These are phyloP conservation scores for Micronisus gabar DNA, from an alignment of 2,113 vertebrate genomes.

Conservation along the genomic window DNA sequence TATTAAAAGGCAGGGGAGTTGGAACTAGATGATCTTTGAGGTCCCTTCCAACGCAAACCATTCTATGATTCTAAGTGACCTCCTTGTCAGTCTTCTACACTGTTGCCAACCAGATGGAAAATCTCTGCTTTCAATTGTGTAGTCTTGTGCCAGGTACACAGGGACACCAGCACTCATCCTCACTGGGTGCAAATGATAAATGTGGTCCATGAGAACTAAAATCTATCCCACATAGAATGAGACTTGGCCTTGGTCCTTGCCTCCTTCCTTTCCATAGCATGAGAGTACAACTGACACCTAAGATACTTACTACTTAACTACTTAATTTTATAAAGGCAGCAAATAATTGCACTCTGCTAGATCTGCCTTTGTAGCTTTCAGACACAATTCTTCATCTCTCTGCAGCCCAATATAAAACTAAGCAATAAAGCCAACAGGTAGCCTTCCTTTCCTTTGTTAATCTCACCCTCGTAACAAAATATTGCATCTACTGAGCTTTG, in stretches of 20 bases:
- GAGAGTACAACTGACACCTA: fast-evolving
- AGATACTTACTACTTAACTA: background rate
- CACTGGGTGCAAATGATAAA: background rate
- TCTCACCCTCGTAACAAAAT: background rate
- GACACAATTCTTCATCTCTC: background rate
- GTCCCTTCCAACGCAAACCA: background rate
- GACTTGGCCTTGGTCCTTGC: background rate
- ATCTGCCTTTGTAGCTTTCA: background rate
- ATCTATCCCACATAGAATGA: background rate
- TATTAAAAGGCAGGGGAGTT: background rate
- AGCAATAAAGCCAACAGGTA: background rate
- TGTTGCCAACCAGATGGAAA: background rate
- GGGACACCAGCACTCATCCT: background rate
- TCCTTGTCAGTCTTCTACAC: background rate
- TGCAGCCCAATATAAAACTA: background rate
- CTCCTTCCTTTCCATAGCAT: background rate
- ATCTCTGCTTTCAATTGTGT: background rate
- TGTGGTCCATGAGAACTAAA: background rate
- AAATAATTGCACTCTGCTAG: background rate
- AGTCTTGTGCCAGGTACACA: background rate
- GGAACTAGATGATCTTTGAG: background rate
- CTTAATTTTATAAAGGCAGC: background rate
- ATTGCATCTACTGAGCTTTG: background rate
- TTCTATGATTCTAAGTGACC: background rate
- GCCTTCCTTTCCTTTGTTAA: background rate